These are phyloP conservation scores for Catharus bicknelli DNA, from an alignment of 2,113 vertebrate genomes.

Conservation along the genomic window DNA sequence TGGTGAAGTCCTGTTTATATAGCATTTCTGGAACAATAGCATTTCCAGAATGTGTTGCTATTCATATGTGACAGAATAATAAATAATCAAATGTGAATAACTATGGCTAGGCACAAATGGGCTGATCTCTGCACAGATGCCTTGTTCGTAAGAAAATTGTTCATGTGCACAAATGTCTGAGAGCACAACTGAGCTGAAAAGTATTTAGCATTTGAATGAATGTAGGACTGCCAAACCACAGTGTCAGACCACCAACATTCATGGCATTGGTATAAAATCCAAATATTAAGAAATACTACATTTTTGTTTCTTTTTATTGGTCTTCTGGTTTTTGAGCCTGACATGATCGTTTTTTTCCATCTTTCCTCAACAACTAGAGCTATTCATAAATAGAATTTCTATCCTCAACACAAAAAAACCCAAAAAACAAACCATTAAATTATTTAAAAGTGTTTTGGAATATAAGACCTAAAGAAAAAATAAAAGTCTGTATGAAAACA, in stretches of 20 bases:
- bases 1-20: neutral
- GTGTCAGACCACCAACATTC: slow-evolving; percentile 52
- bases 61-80: neutral
- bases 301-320: slow-evolving; percentile 49
- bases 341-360: slow-evolving; percentile 37
- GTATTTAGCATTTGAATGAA: slow-evolving; percentile 50
- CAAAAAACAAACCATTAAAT: neutral
- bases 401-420: neutral
- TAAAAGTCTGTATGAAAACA: neutral
- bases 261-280: slow-evolving; percentile 28
- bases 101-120: neutral
- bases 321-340: slow-evolving; percentile 40
- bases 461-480: neutral
- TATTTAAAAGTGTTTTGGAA: slow-evolving; percentile 12
- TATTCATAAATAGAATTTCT: slow-evolving; percentile 48
- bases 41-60: neutral
- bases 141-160: neutral
- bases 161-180: slow-evolving; percentile 15
- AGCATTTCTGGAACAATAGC: neutral
- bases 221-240: slow-evolving; percentile 49
- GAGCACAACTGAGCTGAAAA: slow-evolving; percentile 34
- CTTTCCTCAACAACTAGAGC: slow-evolving; percentile 7
- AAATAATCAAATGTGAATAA: neutral
- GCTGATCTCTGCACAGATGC: neutral
- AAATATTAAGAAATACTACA: slow-evolving; percentile 51